Evolutionary conservation across 2,113 vertebrate genomes (phyloP).

Genomic region (Indri indri): DNA sequence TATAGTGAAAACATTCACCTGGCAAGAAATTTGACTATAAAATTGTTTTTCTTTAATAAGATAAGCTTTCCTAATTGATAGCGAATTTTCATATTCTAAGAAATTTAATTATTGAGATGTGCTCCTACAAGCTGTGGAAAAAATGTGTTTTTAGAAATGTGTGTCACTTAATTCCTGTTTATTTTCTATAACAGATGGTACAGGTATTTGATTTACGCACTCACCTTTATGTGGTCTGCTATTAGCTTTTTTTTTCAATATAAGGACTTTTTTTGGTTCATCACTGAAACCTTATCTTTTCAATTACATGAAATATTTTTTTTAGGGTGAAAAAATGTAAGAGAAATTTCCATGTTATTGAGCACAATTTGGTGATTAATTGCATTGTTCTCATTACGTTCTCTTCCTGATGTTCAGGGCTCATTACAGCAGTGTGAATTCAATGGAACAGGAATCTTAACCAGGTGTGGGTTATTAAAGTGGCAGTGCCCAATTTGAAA

Average conservation of each 20-base stretch:
- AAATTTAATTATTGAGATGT: constrained; percentile 67
- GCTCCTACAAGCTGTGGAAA: constrained; percentile 72
- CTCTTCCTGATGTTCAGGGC: constrained; percentile 80
- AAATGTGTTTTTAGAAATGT: constrained; percentile 84
- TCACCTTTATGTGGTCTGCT: constrained; percentile 84
- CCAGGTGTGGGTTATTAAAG: constrained; percentile 84
- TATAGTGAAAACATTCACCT: constrained; percentile 34
- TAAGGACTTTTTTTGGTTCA: constrained; percentile 68
- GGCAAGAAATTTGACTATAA: constrained; percentile 63
- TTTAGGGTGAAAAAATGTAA: constrained; percentile 77
- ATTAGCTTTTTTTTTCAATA: constrained; percentile 73
- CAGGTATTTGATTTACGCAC: constrained; percentile 84
- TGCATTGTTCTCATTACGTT: constrained; percentile 81
- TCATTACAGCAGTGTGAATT: constrained; percentile 79
- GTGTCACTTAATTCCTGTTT: constrained; percentile 81
- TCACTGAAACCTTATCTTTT: constrained; percentile 78
- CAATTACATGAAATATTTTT: constrained; percentile 81
- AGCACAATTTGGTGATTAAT: constrained; percentile 83
- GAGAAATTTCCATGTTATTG: constrained; percentile 79
- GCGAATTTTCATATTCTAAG: constrained; percentile 72
- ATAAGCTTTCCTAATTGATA: constrained; percentile 76
- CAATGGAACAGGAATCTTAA: constrained; percentile 78
- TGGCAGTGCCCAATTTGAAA: constrained; percentile 78
- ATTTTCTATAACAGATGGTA: constrained; percentile 85
- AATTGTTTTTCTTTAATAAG: constrained; percentile 66